Evolutionary conservation across 2,797 vertebrate genomes (phyloP), one percentile per base, ranked within the genome.

Genomic region (Chromis chromis): DNA sequence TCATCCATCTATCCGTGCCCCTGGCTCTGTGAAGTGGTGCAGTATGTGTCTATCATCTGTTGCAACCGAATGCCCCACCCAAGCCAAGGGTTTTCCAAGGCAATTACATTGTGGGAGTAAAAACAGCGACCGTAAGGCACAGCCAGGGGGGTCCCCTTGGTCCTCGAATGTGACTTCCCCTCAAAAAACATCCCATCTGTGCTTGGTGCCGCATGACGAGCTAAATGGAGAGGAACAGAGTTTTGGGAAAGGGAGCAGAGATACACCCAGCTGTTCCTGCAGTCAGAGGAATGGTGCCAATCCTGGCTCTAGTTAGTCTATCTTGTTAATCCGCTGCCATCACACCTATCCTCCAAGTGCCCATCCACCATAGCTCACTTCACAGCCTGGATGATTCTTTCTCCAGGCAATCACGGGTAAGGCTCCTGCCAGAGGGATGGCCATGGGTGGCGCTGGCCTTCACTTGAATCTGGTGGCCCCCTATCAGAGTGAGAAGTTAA

Each of bases 201-300:
- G 88, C 68, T 77, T 33, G 53, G 70, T 58, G 28, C 82, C 69
- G 78, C 62, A 10, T 81, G 78, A 78, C 67, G n/a, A 42, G 72
- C 55, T 86, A 89, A 91, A 90, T 87, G 82, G 76, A 87, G 86
- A 62, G 72, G 82, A 87, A 83, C 72, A 27, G 44, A 65, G 79
- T 76, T 88, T 84, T 70, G 64, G 70, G 69, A 76, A 66, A 36
- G 65, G 17, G 72, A 67, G 77, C 66, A 33, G 60, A 69, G 72
- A 75, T 73, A 33, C 58, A 70, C 65, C 74, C 87, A 86, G 86
- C 71, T 88, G 83, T 86, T 88, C 25, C 65, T 59, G 22, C 49
- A 59, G 63, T 63, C 7, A 3, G 27, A 79, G 56, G 48, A 67
- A 36, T 2, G 22, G 57, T 65, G 81, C 78, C 77, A 81, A 16